These are phyloP conservation scores for Clarias fuscus DNA, from an alignment of 2,797 vertebrate genomes.

Conservation along the genomic window DNA sequence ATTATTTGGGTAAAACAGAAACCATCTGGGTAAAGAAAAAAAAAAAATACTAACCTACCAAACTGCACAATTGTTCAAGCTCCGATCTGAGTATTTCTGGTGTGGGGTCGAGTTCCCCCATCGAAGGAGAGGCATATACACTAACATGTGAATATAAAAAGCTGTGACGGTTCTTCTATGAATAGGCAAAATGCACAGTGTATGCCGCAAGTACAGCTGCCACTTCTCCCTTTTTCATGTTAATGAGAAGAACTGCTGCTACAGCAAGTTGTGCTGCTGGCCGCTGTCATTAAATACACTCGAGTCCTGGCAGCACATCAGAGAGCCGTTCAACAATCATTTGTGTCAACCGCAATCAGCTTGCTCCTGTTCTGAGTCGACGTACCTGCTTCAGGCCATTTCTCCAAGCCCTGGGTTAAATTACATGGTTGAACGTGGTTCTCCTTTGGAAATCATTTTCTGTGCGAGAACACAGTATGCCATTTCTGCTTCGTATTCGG, in stretches of 20 bases:
- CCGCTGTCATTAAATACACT: not conserved
- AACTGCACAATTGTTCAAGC: conserved; percentile 5
- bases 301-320: not conserved
- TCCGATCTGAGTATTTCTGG: conserved; percentile 1
- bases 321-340: conserved; percentile 12
- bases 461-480: not conserved
- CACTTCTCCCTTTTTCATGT: not conserved
- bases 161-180: not conserved
- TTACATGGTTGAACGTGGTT: not conserved
- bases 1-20: conserved; percentile 35
- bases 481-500: not conserved
- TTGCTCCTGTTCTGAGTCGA: not conserved
- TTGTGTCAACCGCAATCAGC: not conserved
- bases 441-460: not conserved
- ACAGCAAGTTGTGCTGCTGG: not conserved
- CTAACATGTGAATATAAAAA: not conserved
- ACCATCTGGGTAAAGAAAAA: not conserved
- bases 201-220: not conserved
- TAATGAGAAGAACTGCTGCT: conserved; percentile 3
- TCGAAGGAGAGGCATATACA: not conserved
- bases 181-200: not conserved
- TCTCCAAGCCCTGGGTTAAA: not conserved
- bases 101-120: not conserved
- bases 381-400: not conserved
- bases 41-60: not conserved